Base-by-base conservation (phyloP, 2,113 vertebrate genomes). In the Cynoglossus semilaevis region DNA sequence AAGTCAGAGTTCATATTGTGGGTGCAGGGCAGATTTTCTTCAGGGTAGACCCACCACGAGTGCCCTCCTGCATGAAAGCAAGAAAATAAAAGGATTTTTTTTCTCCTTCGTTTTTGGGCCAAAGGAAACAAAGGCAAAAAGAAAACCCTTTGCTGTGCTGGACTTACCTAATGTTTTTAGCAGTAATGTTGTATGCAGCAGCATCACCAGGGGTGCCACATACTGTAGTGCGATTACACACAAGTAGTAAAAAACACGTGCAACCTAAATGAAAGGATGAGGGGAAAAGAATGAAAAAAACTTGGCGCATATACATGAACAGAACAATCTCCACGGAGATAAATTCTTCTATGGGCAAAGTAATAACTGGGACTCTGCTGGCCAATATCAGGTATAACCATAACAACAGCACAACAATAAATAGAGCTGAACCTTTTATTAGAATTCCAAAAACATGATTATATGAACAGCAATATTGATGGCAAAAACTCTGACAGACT, bases 141-240 rank as follows among this genome's bases (percentile, higher is more conserved):
- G 1, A 6, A 3, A 48, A 19, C n/a, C n/a, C n/a, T n/a, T n/a
- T n/a, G n/a, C 5, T 10, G 34, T 13, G 40, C 57, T 18, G 4
- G 57, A 81, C 94, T 87, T 90, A 99, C 96, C 97, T 86, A 99
- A 91, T 42, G 96, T 98, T 91, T 99, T 98, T 88, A 98, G 89
- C 82, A 99, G 96, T 77, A 99, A 90, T 61, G 96, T 95, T 43
- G 92, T 94, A 70, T 99, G 96, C 73, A 99, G 93, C 78, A 99
- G 87, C 94, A 99, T 96, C 66, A 96, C 94, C 83, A 98, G 82
- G n/a, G 96, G 96, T 50, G 95, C 94, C 87, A 96, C 90, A 77
- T 98, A 99, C 85, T 99, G 97, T 68, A 99, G 92, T 73, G 96
- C 96, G 77, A 99, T 96, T 77, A 99, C 96, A 87, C 97, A 99